Base-by-base conservation (phyloP, 2,113 vertebrate genomes). In the Sciurus niger region DNA sequence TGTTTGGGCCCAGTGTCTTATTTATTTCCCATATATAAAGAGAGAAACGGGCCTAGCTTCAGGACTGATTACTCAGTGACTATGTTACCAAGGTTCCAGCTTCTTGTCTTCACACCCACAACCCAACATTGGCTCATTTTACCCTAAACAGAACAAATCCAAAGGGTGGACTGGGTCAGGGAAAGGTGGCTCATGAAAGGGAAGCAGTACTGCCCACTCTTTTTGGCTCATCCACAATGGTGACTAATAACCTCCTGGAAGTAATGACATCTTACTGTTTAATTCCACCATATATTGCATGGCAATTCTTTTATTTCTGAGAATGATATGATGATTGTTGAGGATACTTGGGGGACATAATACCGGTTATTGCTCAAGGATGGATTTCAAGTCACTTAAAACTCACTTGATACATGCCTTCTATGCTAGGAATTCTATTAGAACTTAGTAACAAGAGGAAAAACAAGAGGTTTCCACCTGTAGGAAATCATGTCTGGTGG, bases 251-350 rank as follows among this genome's bases (percentile, higher is more conserved):
- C 28, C 32, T 89, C 43, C 58, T 86, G 25, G 55, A 93, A 90
- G 48, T 90, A 76, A 80, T 93, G 72, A 83, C 28, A 78, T 93
- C 4, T 95, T 83, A 94, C 60, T 95, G 46, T 83, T 90, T 93
- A 74, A 74, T 90, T 92, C 53, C 55, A 82, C 11, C 46, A 70
- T 80, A 80, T 60, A 82, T 46, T 80, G 76, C 34, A 60, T 43
- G 48, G 8, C 13, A 92, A 58, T 37, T 55, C 17, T n/a, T 85
- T 93, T 92, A 58, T n/a, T 78, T 95, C 43, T 82, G 22, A 95
- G 14, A 78, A 68, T 70, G 11, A 4, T 1, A 46, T 60, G 53
- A 55, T 92, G 24, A 46, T 48, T 93, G 94, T 88, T 63, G 37
- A 40, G 32, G 1, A 11, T 46, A 60, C 8, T 30, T 90, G 14